Percentiles rank a stretch among this genome's conserved stretches.
Conservation (phyloP, 2,797 vertebrate species). For the Oreochromis mossambicus region DNA sequence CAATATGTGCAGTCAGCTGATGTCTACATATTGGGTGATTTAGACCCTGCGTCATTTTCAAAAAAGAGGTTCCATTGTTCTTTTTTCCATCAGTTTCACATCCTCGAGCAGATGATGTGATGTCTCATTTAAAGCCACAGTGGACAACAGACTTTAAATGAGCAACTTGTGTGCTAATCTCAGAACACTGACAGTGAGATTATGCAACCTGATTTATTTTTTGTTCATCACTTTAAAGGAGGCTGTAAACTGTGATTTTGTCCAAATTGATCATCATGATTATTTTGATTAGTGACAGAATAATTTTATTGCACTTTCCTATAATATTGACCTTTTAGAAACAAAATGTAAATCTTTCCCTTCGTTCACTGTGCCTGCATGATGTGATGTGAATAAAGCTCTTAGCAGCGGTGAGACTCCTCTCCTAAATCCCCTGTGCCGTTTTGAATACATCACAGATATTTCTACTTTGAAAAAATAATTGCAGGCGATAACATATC, state of each 20-base stretch:
- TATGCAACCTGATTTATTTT: background rate
- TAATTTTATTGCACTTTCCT: too few species aligned
- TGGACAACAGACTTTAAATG: background rate
- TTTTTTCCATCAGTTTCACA: background rate
- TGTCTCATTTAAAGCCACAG: background rate
- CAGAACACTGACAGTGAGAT: background rate
- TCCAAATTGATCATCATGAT: too few species aligned
- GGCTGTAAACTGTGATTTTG: background rate
- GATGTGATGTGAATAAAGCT: background rate
- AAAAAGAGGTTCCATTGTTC: background rate
- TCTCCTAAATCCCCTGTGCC: background rate
- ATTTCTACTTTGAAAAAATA: background rate
- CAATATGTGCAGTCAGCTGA: background rate
- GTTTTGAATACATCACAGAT: background rate
- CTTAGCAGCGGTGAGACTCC: background rate
- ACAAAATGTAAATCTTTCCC: too few species aligned
- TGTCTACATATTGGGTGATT: background rate
- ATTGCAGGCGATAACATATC: background rate
- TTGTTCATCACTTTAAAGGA: background rate
- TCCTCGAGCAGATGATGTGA: background rate
- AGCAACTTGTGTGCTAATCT: background rate
- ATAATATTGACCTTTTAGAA: too few species aligned
- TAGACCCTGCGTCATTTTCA: background rate
- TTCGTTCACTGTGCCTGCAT: background rate
- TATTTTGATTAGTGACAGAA: too few species aligned